These are phyloP conservation scores for Lutraria rhynchaena DNA, from an alignment of 1,140 invertebrate genomes.

Conservation along the genomic window DNA sequence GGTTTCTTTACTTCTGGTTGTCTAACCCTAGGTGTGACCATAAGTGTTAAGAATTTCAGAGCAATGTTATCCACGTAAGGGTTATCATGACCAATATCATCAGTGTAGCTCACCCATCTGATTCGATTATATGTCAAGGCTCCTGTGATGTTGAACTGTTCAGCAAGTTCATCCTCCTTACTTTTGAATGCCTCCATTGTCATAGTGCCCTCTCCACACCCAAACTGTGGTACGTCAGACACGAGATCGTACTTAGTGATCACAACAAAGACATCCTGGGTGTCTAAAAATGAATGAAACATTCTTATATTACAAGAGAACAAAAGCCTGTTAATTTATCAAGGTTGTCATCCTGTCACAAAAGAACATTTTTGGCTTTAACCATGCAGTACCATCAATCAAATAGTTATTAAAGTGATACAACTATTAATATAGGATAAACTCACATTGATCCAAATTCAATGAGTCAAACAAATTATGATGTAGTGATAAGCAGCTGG, in stretches of 20 bases:
- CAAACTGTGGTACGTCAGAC: neutral
- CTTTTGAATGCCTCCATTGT: neutral
- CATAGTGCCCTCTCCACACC: neutral
- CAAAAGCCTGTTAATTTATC: too few species aligned
- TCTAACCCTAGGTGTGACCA: neutral
- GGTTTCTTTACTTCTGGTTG: neutral
- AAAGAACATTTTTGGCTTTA: too few species aligned
- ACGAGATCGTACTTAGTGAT: conserved; percentile 50
- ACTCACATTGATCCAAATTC: too few species aligned
- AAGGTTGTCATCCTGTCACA: too few species aligned
- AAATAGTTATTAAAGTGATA: too few species aligned
- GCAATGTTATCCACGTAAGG: conserved; percentile 26
- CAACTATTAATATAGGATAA: too few species aligned
- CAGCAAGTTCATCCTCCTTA: neutral
- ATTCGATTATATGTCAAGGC: neutral
- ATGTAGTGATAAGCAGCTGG: too few species aligned
- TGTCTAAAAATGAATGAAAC: conserved; percentile 19
- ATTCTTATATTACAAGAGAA: too few species aligned
- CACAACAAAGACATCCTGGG: conserved; percentile 27
- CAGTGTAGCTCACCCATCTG: conserved; percentile 20
- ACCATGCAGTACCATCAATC: too few species aligned
- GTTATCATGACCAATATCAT: neutral
- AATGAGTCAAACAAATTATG: too few species aligned
- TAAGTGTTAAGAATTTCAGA: conserved; percentile 12
- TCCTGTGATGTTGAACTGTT: conserved; percentile 11